Base-by-base conservation (phyloP, 2,888 invertebrate species). In the Caenorhabditis sp. region DNA sequence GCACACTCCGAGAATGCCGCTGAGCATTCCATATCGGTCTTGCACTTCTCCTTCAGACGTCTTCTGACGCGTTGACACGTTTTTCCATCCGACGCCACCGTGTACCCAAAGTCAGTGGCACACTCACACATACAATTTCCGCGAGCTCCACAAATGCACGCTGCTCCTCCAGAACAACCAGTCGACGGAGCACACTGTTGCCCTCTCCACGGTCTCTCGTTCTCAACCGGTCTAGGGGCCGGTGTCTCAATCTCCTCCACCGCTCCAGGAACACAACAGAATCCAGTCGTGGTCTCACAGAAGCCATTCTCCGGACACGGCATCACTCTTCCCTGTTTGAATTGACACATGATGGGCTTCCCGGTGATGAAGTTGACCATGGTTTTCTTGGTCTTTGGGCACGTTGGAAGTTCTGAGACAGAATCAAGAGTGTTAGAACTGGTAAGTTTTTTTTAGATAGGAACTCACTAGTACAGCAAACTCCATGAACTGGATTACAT, bases 1-100 rank as follows among this genome's bases (percentile, higher is more conserved):
- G 90, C 85, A 69, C 91, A 91, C 74, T 91, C 90, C 1, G 89
- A 88, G 75, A 89, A 91, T 12, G 91, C 91, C 8, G 91, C 88
- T 5, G 88, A 89, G 77, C 91, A 91, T 74, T 91, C 91, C 85
- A 90, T 80, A 63, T 91, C 91, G 8, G 85, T 87, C 61, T 86
- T 87, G 82, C 91, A 91, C 80, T 90, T 89, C 68, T 91, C 91
- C 87, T 90, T 91, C 56, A 91, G 74, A 26, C 90, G 80, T 24
- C 90, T 76, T 64, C 90, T 79, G 14, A 83, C 82, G 51, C 91
- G 64, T 54, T 86, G 85, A 70, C 91, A 91, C 3, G 85, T 86
- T 64, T 85, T 86, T 19, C 89, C 88, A 76, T 89, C 88, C 1
- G 84, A 31, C 0, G 85, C 82, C 22, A 88, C 63, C 0, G 88